Percentiles rank a stretch among this genome's conserved stretches.
phyloP scores from a whole-genome alignment of 2,113 vertebrate genomes.

The Pachyramphus minor region DNA sequence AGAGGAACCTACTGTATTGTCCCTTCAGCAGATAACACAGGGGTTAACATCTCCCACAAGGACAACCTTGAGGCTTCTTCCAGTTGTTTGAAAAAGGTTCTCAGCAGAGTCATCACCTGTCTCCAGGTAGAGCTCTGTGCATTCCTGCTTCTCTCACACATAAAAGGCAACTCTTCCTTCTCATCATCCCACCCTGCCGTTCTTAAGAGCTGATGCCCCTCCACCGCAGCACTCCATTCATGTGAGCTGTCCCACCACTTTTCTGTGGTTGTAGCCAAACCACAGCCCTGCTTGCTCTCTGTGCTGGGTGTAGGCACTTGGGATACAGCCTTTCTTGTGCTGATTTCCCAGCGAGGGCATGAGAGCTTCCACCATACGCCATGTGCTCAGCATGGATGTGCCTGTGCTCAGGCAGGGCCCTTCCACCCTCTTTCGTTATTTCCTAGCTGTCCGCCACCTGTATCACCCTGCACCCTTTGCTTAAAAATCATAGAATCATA shows the following conservation, averaged over 20 bases:
- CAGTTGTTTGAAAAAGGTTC: neutral
- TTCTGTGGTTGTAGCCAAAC: neutral
- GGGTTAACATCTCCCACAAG: neutral
- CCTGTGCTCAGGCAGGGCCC: neutral
- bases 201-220: neutral
- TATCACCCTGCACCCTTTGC: fast-evolving
- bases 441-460: neutral
- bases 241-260: neutral
- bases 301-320: fast-evolving
- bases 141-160: neutral
- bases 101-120: neutral
- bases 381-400: fast-evolving
- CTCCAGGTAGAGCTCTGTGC: neutral
- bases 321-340: neutral
- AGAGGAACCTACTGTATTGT: neutral
- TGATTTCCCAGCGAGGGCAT: fast-evolving
- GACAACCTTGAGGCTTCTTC: neutral
- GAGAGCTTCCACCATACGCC: fast-evolving
- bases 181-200: neutral
- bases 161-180: neutral
- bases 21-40: neutral
- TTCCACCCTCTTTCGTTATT: neutral
- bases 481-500: neutral
- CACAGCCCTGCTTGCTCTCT: neutral
- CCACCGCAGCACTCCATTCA: fast-evolving